Conservation (phyloP, 53 echinoderm and acorn worm genomes). For the Apostichopus leukothele region DNA sequence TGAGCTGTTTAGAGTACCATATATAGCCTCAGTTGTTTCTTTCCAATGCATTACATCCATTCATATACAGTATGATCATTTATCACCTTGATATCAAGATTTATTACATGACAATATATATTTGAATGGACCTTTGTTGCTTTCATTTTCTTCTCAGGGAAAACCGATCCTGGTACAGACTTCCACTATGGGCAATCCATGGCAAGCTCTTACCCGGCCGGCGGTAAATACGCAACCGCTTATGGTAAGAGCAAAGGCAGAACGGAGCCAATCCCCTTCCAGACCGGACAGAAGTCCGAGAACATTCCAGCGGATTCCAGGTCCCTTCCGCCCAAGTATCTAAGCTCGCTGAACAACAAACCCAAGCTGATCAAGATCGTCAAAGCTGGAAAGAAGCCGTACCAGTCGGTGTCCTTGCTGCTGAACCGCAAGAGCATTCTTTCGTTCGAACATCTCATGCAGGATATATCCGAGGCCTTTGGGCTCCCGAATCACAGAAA, state of each 20-base stretch:
- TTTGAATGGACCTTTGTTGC: not conserved
- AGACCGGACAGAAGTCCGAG: not conserved
- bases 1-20: too few relatives aligned
- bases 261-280: slow-evolving; percentile 36
- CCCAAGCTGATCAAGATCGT: slow-evolving; percentile 86
- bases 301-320: slow-evolving; percentile 1
- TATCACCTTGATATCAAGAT: not conserved
- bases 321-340: slow-evolving; percentile 32
- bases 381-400: slow-evolving; percentile 75
- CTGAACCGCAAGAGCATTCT: slow-evolving; percentile 88
- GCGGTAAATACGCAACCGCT: slow-evolving; percentile 86
- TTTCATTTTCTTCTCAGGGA: slow-evolving; percentile 48
- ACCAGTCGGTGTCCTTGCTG: slow-evolving; percentile 79
- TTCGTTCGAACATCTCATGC: slow-evolving; percentile 81
- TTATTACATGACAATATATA: not conserved
- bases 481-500: slow-evolving; percentile 87
- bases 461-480: slow-evolving; percentile 90
- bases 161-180: slow-evolving; percentile 46
- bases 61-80: not conserved
- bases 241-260: slow-evolving; percentile 63
- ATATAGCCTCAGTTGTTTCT: too few relatives aligned
- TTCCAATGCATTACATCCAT: too few relatives aligned
- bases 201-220: slow-evolving; percentile 81
- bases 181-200: slow-evolving; percentile 57
- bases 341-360: slow-evolving; percentile 51